Evolutionary conservation across 2,113 vertebrate genomes (phyloP).

Genomic region (Amblyopsis rosae): DNA sequence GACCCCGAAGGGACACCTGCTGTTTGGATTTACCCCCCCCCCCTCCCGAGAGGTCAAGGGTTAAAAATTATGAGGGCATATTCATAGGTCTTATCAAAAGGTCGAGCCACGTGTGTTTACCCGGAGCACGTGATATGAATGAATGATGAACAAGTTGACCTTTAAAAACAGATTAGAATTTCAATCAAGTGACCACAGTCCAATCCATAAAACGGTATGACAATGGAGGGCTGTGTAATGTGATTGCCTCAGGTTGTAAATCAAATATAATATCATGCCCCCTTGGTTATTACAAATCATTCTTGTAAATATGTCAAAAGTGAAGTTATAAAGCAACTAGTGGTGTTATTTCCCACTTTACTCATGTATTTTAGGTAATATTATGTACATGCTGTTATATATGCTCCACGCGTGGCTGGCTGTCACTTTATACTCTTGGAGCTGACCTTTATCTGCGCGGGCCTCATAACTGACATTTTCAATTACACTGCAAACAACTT

Average conservation of each 20-base stretch:
- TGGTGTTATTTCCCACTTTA: slow-evolving; percentile 4
- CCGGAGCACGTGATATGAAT: slow-evolving; percentile 68
- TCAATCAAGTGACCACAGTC: slow-evolving; percentile 68
- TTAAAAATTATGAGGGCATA: slow-evolving; percentile 55
- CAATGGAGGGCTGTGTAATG: slow-evolving; percentile 14
- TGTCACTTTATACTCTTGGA: slow-evolving; percentile 78
- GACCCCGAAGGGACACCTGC: slow-evolving; percentile 49
- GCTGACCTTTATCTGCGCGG: slow-evolving; percentile 85
- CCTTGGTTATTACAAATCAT: not conserved
- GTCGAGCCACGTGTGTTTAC: slow-evolving; percentile 56
- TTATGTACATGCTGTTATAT: slow-evolving; percentile 15
- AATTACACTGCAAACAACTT: slow-evolving; percentile 92
- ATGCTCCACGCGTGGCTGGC: slow-evolving; percentile 62
- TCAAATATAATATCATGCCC: slow-evolving; percentile 6
- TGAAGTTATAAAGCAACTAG: slow-evolving; percentile 42
- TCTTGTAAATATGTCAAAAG: slow-evolving; percentile 19
- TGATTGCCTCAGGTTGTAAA: slow-evolving; percentile 26
- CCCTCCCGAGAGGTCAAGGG: slow-evolving; percentile 23
- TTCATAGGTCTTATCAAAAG: slow-evolving; percentile 58
- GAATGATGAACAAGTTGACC: slow-evolving; percentile 79
- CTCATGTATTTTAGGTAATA: not conserved
- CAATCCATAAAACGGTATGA: slow-evolving; percentile 60
- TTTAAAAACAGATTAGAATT: slow-evolving; percentile 76
- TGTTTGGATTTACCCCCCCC: slow-evolving; percentile 1
- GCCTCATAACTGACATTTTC: slow-evolving; percentile 92